Percentiles rank a stretch among this genome's conserved stretches.
Evolutionary conservation across 2,888 invertebrate genomes (phyloP).

Genomic region (Synanthedon vespiformis): DNA sequence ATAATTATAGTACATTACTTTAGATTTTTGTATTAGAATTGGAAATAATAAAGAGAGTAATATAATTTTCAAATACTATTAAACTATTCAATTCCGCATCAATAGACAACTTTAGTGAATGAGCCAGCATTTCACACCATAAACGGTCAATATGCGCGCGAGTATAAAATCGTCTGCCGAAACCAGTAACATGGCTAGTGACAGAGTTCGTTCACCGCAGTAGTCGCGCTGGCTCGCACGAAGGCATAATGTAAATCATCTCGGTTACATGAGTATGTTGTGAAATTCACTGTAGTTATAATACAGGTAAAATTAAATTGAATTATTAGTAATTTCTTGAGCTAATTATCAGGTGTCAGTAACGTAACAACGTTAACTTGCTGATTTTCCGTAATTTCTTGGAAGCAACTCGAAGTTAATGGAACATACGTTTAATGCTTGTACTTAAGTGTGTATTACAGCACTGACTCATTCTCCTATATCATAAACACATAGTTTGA

Average conservation of each 20-base stretch:
- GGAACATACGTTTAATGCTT: no score
- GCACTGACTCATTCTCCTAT: not conserved
- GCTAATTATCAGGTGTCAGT: not conserved
- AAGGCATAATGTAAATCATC: constrained; percentile 38
- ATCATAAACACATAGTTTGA: not conserved
- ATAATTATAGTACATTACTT: no score
- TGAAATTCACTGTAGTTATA: not conserved
- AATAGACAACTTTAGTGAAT: constrained; percentile 22
- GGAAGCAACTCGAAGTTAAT: no score
- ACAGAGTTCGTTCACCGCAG: constrained; percentile 65
- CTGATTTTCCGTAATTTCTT: no score
- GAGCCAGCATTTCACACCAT: constrained; percentile 39
- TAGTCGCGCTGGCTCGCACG: constrained; percentile 25
- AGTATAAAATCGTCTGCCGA: constrained; percentile 47
- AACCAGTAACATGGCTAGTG: constrained; percentile 51
- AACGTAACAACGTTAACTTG: not conserved
- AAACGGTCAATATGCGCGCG: constrained; percentile 41
- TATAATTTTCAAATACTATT: no score
- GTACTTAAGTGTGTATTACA: no score
- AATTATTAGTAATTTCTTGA: not conserved
- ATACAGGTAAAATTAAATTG: not conserved
- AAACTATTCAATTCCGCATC: not conserved
- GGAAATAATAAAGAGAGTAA: no score
- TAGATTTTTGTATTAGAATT: no score
- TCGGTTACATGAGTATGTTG: constrained; percentile 18